Conservation (phyloP, 2,888 invertebrate genomes). For the Cyaniris semiargus region DNA sequence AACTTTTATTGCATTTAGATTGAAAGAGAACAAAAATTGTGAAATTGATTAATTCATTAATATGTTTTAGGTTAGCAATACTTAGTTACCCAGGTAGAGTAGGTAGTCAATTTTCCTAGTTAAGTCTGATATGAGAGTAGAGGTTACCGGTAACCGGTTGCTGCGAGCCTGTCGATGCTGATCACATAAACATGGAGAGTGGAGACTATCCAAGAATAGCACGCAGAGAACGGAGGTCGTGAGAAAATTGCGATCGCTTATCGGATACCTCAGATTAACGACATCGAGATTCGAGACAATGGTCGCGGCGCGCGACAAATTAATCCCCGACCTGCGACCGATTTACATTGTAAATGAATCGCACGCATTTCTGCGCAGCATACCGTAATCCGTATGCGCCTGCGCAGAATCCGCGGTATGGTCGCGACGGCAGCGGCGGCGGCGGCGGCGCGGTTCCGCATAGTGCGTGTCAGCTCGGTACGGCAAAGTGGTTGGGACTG, state of each 20-base stretch:
- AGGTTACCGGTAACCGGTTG: no score
- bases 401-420: conserved; percentile 4
- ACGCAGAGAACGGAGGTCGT: background rate
- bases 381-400: background rate
- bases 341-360: background rate
- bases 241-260: background rate
- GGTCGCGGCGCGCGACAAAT: background rate
- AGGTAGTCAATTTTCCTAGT: no score
- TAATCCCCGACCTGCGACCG: background rate
- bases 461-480: background rate
- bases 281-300: background rate
- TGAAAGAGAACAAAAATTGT: no score
- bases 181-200: no score
- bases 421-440: background rate
- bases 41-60: no score
- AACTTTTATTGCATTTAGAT: no score
- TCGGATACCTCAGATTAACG: background rate
- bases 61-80: no score
- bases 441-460: background rate
- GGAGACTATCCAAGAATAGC: no score
- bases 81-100: no score
- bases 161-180: no score
- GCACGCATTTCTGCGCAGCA: background rate
- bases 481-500: background rate
- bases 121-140: no score